Evolutionary conservation across 2,113 vertebrate species (phyloP).

Genomic region (Corythaixoides concolor): DNA sequence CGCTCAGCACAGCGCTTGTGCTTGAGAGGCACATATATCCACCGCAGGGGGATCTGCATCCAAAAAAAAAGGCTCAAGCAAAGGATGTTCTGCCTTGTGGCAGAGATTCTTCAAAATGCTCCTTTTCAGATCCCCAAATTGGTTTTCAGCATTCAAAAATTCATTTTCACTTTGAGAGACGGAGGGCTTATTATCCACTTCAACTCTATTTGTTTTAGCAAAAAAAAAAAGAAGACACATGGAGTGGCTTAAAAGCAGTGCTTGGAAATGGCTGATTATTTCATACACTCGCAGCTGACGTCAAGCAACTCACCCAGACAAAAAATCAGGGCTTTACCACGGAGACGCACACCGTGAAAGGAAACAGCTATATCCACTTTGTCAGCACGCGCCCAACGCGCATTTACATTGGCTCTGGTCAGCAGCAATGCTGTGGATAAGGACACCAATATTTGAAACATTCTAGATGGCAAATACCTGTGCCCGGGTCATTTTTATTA

Average conservation of each 20-base stretch:
- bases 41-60: not conserved
- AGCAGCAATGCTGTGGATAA: not conserved
- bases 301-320: not conserved
- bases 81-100: not conserved
- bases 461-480: not conserved
- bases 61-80: not conserved
- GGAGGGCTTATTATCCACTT: not conserved
- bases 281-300: not conserved
- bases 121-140: not conserved
- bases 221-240: not conserved
- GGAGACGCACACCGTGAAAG: fast-evolving
- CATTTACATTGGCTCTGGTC: not conserved
- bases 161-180: not conserved
- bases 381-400: not conserved
- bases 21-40: not conserved
- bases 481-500: not conserved
- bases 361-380: not conserved
- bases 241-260: not conserved
- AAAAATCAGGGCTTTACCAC: not conserved
- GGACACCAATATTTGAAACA: not conserved
- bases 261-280: not conserved
- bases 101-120: not conserved
- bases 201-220: not conserved
- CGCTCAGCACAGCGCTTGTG: not conserved
- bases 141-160: not conserved